These are phyloP conservation scores for Echiichthys vipera DNA, from an alignment of 2,797 vertebrate genomes.

Conservation along the genomic window DNA sequence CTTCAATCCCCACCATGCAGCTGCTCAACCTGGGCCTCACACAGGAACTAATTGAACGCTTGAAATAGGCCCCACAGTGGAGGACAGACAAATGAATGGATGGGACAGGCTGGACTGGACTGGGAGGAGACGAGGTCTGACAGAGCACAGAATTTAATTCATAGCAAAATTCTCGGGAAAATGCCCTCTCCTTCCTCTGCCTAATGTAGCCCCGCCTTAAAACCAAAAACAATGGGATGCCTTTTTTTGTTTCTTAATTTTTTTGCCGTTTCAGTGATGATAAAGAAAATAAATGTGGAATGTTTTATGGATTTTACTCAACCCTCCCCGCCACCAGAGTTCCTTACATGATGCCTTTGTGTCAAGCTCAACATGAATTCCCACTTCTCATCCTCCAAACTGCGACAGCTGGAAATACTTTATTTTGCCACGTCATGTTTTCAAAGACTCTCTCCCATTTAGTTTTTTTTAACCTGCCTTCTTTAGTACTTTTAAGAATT, in stretches of 20 bases:
- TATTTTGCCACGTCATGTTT: conserved; percentile 40
- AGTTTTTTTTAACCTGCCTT: conserved; percentile 31
- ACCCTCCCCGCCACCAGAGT: background rate
- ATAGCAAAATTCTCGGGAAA: conserved; percentile 36
- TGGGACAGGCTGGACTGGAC: conserved; percentile 27
- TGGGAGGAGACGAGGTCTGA: conserved; percentile 42
- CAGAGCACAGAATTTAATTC: conserved; percentile 60
- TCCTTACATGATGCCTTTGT: conserved; percentile 51
- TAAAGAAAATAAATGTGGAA: conserved; percentile 65
- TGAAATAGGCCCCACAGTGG: conserved; percentile 86
- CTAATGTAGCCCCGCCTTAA: conserved; percentile 88
- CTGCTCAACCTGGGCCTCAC: conserved; percentile 97
- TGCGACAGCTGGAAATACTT: conserved; percentile 39
- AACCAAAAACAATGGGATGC: conserved; percentile 90
- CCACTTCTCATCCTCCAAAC: conserved; percentile 40
- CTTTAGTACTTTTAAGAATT: conserved; percentile 54
- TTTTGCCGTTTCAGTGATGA: conserved; percentile 61
- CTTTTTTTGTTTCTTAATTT: conserved; percentile 69
- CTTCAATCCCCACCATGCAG: conserved; percentile 89
- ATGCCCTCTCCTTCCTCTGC: conserved; percentile 29
- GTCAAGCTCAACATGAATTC: conserved; percentile 43
- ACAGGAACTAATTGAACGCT: conserved; percentile 94
- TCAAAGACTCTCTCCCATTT: conserved; percentile 33
- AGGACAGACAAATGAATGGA: conserved; percentile 32
- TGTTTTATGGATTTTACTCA: conserved; percentile 72